A percentile compares a stretch with the other conserved stretches of the same genome.
Conservation (phyloP, 2,113 vertebrate species). For the Malurus alboscapulatus region DNA sequence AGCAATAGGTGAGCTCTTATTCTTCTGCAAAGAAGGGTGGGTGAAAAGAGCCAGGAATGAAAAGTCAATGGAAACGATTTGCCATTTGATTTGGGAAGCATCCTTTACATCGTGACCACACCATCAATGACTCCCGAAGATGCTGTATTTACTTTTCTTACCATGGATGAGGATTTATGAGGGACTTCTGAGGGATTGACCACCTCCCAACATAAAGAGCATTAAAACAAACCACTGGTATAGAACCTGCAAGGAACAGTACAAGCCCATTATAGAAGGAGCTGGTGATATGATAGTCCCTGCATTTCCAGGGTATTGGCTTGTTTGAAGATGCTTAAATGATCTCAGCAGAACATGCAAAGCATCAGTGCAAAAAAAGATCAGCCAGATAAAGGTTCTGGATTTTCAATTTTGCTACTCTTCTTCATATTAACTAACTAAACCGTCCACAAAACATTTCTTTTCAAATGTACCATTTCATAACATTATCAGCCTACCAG, state of each 20-base stretch:
- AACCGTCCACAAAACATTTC: background rate
- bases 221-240: background rate
- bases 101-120: background rate
- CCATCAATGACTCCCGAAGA: background rate
- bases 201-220: constrained; percentile 58
- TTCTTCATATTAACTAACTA: background rate
- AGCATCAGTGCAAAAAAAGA: background rate
- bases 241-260: background rate
- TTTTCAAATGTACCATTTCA: background rate
- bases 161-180: constrained; percentile 70
- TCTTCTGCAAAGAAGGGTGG: background rate
- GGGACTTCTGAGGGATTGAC: constrained; percentile 72
- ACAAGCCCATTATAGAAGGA: background rate
- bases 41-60: background rate
- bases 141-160: constrained; percentile 37
- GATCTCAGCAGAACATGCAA: background rate
- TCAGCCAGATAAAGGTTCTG: background rate
- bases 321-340: background rate
- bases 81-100: background rate
- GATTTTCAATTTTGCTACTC: background rate
- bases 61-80: background rate
- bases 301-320: background rate
- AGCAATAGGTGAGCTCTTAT: background rate
- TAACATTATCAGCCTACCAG: background rate
- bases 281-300: background rate